Base-by-base conservation (phyloP, 1,140 invertebrate genomes). In the Vollenhovia emeryi region DNA sequence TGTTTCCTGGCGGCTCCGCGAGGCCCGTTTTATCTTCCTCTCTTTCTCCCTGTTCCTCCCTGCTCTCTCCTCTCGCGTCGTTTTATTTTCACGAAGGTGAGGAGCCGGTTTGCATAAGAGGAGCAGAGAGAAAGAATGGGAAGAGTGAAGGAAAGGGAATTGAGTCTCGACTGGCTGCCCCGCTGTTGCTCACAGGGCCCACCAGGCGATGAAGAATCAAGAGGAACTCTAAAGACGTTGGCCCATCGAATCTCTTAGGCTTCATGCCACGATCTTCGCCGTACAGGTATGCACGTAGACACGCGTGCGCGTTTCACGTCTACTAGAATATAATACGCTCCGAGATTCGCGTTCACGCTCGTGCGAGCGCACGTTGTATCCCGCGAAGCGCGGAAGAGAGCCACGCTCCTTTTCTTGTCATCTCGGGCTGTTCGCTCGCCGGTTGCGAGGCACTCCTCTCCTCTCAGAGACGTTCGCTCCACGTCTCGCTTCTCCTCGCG, bases 1-100 rank as follows among this genome's bases (percentile, higher is more conserved):
- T 91, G 91, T 92, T 91, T 91, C 90, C 83, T 88, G 89, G 86
- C 90, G 89, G 86, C 87, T 89, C 83, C 43, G n/a, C n/a, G 87
- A 87, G 78, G 78, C 40, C 27, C 71, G 57, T 84, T 80, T 87
- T 24, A 21, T 64, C 69, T 55, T 33, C 66, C 66, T 80, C 27
- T 60, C 15, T 57, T 60, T 75, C 55, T 64, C 48, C 59, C 24
- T 45, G 9, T 45, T 50, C 57, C 45, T 40, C 50, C 66, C 45
- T 84, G 33, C 60, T 82, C 48, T 76, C 68, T 73, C 69, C 50
- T 57, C 55, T 68, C 36, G 85, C 66, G 68, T 90, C 87, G 85
- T 91, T 90, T 90, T 90, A 59, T 88, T 87, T 87, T 88, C 89
- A 83, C 85, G 71, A 87, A 11, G 86, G 55, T 60, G 66, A 82